Evolutionary conservation across 2,113 vertebrate genomes (phyloP).

Genomic region (Bufo bufo): DNA sequence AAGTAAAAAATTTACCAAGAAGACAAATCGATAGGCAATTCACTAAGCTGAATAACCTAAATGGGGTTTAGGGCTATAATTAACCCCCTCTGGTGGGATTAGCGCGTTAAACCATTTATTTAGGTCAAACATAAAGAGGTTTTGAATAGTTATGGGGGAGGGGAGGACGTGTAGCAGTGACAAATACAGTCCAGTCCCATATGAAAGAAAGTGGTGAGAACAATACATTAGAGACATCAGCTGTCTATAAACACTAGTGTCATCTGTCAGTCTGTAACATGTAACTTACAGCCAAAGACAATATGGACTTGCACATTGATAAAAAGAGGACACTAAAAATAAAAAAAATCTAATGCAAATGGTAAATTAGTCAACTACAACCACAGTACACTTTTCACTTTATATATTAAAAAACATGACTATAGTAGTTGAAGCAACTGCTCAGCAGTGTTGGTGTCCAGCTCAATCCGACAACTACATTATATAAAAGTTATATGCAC

Average conservation of each 20-base stretch:
- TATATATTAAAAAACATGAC: background rate
- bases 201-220: background rate
- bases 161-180: constrained; percentile 34
- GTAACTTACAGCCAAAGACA: background rate
- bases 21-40: constrained; percentile 86
- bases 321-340: background rate
- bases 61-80: constrained; percentile 73
- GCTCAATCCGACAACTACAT: no score
- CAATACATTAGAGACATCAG: constrained; percentile 9
- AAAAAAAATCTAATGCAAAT: background rate
- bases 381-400: no score
- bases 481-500: no score
- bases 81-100: constrained; percentile 75
- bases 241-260: background rate
- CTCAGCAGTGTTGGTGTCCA: no score
- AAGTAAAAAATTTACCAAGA: constrained; percentile 77
- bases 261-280: background rate
- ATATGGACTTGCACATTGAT: background rate
- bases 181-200: constrained; percentile 53
- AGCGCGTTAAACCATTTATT: constrained; percentile 80
- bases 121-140: constrained; percentile 82
- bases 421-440: no score
- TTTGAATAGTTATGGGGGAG: constrained; percentile 69
- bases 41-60: constrained; percentile 80
- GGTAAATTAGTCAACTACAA: background rate